Percentiles rank a stretch among this genome's conserved stretches.
These are phyloP conservation scores for Brachionus calyciflorus DNA, from an alignment of 1,140 invertebrate species.

Conservation along the genomic window DNA sequence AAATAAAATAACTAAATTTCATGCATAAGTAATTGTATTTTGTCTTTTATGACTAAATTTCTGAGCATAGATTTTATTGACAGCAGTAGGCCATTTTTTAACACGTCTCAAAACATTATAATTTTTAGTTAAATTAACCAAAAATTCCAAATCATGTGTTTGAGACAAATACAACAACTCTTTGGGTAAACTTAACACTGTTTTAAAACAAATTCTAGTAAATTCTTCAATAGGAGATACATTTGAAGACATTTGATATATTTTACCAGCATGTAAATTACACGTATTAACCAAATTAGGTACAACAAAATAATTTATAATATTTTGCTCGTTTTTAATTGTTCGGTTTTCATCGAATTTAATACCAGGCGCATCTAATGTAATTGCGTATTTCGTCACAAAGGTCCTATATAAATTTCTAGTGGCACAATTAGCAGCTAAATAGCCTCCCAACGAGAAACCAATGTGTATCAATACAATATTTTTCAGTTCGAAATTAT, in stretches of 20 bases:
- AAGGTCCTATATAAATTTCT: background rate
- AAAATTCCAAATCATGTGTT: background rate
- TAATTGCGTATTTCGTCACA: background rate
- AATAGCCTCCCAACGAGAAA: background rate
- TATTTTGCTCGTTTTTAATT: slow-evolving; percentile 13
- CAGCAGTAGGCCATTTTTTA: background rate
- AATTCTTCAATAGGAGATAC: background rate
- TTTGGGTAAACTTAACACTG: background rate
- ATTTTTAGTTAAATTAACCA: background rate
- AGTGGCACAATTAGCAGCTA: slow-evolving; percentile 2
- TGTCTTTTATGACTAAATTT: slow-evolving; percentile 6
- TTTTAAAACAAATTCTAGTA: background rate
- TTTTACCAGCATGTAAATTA: slow-evolving; percentile 24
- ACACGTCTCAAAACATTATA: slow-evolving; percentile 1
- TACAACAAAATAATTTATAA: slow-evolving; percentile 19
- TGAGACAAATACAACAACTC: background rate
- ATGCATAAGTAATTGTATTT: background rate
- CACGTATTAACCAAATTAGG: slow-evolving; percentile 28
- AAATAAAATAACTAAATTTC: too few relatives aligned
- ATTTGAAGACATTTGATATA: background rate
- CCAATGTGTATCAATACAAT: background rate
- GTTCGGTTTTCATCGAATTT: background rate
- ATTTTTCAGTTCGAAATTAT: background rate
- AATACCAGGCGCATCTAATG: slow-evolving; percentile 19
- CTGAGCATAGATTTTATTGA: slow-evolving; percentile 4